Evolutionary conservation across 2,888 invertebrate genomes (phyloP), one percentile per base, ranked within the genome.

Genomic region (Dicyrtomina minuta): DNA sequence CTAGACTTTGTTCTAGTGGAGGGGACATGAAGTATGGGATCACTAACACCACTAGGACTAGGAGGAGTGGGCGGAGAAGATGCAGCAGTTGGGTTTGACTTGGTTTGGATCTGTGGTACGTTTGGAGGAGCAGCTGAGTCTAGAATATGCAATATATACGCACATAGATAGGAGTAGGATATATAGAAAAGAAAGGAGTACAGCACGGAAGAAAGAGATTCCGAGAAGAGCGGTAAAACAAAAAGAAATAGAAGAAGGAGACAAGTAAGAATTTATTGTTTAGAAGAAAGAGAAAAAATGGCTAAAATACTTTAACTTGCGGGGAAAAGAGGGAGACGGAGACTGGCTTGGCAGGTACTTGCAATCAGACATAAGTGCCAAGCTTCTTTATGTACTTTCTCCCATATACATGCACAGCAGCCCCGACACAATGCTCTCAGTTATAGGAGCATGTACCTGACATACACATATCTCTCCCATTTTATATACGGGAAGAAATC

Each of bases 201-300:
- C 33, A n/a, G 2, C 17, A 60, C 8, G 26, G 56, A 12, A 56
- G 56, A 26, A 56, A 20, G 46, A 3, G 46, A 15, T 46, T 17
- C 46, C 3, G 46, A 17, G 46, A 20, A 46, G 20, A 46, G 46
- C 12, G n/a, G n/a, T 58, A 58, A 39, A 33, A 33, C 58, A 33
- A 60, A 58, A 60, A 60, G 44, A 44, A 60, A 26, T 20, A 53
- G 53, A 26, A 22, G 53, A 58, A 58, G 33, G 33, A 55, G 26
- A 27, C 55, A 27, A 56, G 64, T 56, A 59, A 69, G 56, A 65
- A 69, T 69, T 69, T 69, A 69, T 69, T 69, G 65, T 59, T 43
- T 51, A 46, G 59, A 65, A 69, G 59, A 59, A 66, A 67, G 51
- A 51, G 56, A 62, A 51, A 26, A 68, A 68, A 68, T 58, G 68